Evolutionary conservation across 1,140 invertebrate genomes (phyloP).

Genomic region (Dendrolimus kikuchii): DNA sequence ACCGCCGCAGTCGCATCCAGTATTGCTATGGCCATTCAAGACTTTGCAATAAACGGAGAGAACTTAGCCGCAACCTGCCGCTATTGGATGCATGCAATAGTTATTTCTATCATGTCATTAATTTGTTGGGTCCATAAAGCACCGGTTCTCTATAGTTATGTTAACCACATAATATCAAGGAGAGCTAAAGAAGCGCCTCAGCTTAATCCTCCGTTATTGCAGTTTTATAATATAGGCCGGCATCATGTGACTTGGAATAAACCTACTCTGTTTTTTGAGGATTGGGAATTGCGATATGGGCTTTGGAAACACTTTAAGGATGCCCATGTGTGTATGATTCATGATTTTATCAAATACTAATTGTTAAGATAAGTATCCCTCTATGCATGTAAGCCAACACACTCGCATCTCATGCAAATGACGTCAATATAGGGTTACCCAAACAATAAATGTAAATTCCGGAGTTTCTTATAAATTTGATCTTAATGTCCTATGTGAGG

Average conservation of each 20-base stretch:
- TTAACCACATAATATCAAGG: slow-evolving; percentile 69
- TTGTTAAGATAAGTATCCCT: no score
- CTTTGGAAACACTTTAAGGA: slow-evolving; percentile 74
- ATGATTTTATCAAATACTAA: no score
- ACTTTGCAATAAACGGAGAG: slow-evolving; percentile 50
- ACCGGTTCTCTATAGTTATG: slow-evolving; percentile 71
- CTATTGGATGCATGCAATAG: slow-evolving; percentile 72
- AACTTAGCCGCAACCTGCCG: slow-evolving; percentile 32
- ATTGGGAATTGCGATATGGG: slow-evolving; percentile 76
- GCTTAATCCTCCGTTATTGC: slow-evolving; percentile 74
- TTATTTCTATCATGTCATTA: slow-evolving; percentile 73
- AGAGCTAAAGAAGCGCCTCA: slow-evolving; percentile 75
- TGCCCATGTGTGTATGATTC: slow-evolving; percentile 10
- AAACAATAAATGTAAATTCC: no score
- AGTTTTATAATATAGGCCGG: slow-evolving; percentile 67
- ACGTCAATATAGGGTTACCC: no score
- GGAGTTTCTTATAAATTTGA: no score
- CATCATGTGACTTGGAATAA: slow-evolving; percentile 76
- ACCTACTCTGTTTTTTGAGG: slow-evolving; percentile 74
- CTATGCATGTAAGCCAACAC: no score
- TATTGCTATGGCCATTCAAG: slow-evolving; percentile 73
- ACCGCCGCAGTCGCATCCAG: slow-evolving; percentile 72
- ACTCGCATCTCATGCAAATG: no score
- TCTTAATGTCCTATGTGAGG: no score
- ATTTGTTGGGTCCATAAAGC: slow-evolving; percentile 75